phyloP scores from a whole-genome alignment of 2,113 vertebrate genomes.

The Lethenteron reissneri region DNA sequence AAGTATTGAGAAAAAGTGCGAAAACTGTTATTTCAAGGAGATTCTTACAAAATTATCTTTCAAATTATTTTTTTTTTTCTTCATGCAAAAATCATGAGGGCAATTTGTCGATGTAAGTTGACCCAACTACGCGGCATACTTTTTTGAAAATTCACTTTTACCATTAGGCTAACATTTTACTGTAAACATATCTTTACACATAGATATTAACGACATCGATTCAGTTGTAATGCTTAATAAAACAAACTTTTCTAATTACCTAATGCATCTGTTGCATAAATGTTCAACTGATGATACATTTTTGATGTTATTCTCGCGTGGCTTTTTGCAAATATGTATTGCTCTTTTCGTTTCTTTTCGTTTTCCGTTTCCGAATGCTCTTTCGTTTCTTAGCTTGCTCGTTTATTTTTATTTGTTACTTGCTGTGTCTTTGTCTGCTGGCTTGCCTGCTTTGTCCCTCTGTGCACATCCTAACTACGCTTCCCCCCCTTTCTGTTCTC shows the following conservation, averaged over 20 bases:
- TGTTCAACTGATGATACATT: no score
- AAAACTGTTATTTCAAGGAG: neutral
- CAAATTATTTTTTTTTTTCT: slow-evolving; percentile 1
- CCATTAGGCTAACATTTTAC: neutral
- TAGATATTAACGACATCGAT: neutral
- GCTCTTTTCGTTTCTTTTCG: neutral
- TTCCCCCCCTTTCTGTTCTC: neutral
- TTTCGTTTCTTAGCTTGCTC: neutral
- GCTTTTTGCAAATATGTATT: neutral
- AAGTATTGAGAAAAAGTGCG: neutral
- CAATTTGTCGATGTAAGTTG: neutral
- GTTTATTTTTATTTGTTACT: neutral
- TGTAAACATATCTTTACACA: neutral
- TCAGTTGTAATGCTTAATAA: no score
- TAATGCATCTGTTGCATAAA: no score
- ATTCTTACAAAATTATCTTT: neutral
- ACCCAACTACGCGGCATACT: neutral
- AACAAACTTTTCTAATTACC: no score
- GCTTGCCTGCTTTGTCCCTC: slow-evolving; percentile 1
- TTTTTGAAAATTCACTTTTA: neutral
- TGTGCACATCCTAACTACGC: neutral
- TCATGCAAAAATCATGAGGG: neutral
- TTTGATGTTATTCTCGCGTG: neutral
- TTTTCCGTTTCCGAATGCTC: neutral
- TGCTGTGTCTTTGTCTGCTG: neutral